Base-by-base conservation (phyloP, 2,113 vertebrate genomes). In the Dipodomys merriami region DNA sequence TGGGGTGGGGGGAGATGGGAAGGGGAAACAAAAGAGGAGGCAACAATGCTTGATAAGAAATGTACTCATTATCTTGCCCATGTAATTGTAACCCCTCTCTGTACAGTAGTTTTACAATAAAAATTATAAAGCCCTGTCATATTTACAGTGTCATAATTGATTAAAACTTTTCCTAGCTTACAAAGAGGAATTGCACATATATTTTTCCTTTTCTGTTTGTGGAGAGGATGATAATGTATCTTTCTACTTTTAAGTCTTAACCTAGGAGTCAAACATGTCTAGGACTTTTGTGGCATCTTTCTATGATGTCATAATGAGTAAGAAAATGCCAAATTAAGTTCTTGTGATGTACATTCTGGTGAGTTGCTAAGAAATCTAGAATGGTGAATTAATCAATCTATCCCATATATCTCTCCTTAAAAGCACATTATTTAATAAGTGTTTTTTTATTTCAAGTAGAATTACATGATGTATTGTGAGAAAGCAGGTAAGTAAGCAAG, bases 121-220 rank as follows among this genome's bases (percentile, higher is more conserved):
- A 91, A 96, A 91, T 67, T 95, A 65, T 93, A 84, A 82, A 94
- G 78, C 90, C 81, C 85, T 77, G 39, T 88, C 65, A 68, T 94
- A 94, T 96, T 97, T 96, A 95, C 27, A 82, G 86, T 88, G 72
- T 95, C 72, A 87, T 25, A 91, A 77, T 77, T 96, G 96, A 92
- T 95, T 96, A 93, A 94, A 97, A 94, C 90, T 71, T 93, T 94
- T 89, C 1, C 57, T 23, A 91, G 90, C 49, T 87, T 94, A 88
- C 78, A 91, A 96, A 83, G 18, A 86, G 83, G 69, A 96, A 91
- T 88, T 83, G 8, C 79, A 0, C n/a, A 13, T 49, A 3, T 0
- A 29, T 44, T 72, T 46, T 35, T 39, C 86, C 53, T 13, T 65
- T 87, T 35, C 5, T 16, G 69, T 80, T 84, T 90, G 8, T 83